phyloP scores from a whole-genome alignment of 2,888 invertebrate species.

The Agrilus mali region DNA sequence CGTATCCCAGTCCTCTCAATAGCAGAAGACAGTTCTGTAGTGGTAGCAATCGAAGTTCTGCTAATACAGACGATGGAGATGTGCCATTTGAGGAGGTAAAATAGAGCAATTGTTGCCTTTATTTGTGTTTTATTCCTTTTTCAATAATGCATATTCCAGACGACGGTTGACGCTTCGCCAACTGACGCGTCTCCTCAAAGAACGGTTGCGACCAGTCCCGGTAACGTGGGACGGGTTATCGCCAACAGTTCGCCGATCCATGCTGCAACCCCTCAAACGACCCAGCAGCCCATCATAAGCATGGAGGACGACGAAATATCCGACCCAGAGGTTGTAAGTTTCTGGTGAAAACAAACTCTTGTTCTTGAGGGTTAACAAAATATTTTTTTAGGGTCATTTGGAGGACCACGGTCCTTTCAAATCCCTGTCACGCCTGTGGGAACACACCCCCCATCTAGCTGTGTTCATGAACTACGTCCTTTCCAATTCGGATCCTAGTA shows the following conservation, averaged over 20 bases:
- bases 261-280: conserved; percentile 31
- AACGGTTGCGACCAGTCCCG: conserved; percentile 10
- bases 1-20: conserved; percentile 45
- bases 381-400: conserved; percentile 48
- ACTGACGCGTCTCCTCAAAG: conserved; percentile 24
- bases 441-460: conserved; percentile 82
- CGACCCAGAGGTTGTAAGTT: conserved; percentile 65
- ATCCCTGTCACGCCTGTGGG: conserved; percentile 66
- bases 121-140: background rate
- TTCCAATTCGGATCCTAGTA: conserved; percentile 62
- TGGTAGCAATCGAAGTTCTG: conserved; percentile 16
- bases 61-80: conserved; percentile 21
- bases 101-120: too few species aligned
- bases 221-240: conserved; percentile 14
- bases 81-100: conserved; percentile 19
- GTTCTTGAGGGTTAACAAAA: conserved; percentile 4
- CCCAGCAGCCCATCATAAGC: conserved; percentile 76
- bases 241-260: conserved; percentile 31
- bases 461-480: conserved; percentile 88
- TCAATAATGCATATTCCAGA: background rate
- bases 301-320: conserved; percentile 94
- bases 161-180: background rate
- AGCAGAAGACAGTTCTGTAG: conserved; percentile 19
- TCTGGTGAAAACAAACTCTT: background rate
- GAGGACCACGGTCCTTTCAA: conserved; percentile 86